These are phyloP conservation scores for Drosophila kepulauana DNA, from an alignment of 1,140 invertebrate genomes.

Conservation along the genomic window DNA sequence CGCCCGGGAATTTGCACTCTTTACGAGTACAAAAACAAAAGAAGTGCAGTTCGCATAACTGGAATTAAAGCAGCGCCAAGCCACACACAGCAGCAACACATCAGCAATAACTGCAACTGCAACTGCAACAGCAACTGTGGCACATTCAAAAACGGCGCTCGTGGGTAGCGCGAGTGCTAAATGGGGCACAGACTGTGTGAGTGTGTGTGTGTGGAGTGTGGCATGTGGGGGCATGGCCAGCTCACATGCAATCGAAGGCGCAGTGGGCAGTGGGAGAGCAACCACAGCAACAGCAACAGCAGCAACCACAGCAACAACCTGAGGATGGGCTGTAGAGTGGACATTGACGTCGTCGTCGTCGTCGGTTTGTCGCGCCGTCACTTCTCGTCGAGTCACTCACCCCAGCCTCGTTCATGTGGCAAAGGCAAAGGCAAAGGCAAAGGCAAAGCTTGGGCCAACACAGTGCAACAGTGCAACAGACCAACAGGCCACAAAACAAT, in stretches of 20 bases:
- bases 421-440: too few species aligned
- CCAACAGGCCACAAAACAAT: constrained; percentile 65
- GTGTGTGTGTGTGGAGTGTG: background rate
- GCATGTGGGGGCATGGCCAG: constrained; percentile 23
- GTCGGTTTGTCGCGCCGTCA: constrained; percentile 53
- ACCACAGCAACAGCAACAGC: constrained; percentile 25
- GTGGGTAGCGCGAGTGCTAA: constrained; percentile 77
- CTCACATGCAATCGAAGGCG: constrained; percentile 73
- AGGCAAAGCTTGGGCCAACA: too few species aligned
- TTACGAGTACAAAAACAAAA: constrained; percentile 72
- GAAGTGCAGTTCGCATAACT: constrained; percentile 78
- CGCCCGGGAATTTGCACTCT: constrained; percentile 74
- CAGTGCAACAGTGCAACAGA: constrained; percentile 22
- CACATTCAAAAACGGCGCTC: constrained; percentile 55
- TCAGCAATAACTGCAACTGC: constrained; percentile 22
- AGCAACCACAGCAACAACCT: constrained; percentile 22
- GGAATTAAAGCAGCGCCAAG: constrained; percentile 77
- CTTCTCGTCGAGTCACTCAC: constrained; percentile 49
- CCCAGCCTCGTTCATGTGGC: constrained; percentile 14
- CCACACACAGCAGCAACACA: constrained; percentile 30
- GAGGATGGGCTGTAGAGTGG: constrained; percentile 47
- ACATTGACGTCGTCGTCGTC: constrained; percentile 50
- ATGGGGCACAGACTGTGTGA: constrained; percentile 56
- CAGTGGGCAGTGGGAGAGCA: constrained; percentile 58
- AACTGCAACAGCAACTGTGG: constrained; percentile 49